Evolutionary conservation across 2,797 vertebrate species (phyloP).

Genomic region (Rallus crepitans): DNA sequence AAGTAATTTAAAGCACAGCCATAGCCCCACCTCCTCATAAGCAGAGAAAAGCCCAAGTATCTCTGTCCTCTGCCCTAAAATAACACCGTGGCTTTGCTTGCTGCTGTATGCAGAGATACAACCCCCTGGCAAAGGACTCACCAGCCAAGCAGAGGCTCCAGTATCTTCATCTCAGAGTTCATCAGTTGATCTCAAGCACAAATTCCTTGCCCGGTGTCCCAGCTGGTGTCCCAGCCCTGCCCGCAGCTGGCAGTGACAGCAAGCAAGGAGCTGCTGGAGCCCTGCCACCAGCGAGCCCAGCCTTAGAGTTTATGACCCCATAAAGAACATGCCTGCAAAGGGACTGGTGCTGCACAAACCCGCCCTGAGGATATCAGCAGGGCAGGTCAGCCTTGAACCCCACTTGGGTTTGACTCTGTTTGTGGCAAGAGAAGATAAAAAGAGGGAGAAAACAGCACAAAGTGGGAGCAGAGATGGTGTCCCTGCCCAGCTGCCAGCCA

Average conservation of each 20-base stretch:
- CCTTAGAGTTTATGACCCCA: background rate
- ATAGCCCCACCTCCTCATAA: background rate
- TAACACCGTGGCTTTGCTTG: rapidly evolving
- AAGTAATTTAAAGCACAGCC: background rate
- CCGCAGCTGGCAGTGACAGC: background rate
- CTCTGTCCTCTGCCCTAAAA: background rate
- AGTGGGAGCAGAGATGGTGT: background rate
- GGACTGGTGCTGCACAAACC: background rate
- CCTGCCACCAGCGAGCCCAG: background rate
- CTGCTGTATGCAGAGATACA: background rate
- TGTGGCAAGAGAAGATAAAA: background rate
- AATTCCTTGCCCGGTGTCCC: background rate
- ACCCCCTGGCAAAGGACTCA: background rate
- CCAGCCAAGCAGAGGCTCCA: background rate
- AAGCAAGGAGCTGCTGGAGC: background rate
- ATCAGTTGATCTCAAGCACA: background rate
- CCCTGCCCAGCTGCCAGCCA: background rate
- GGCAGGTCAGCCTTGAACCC: background rate
- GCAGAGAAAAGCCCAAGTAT: background rate
- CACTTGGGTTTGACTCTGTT: rapidly evolving
- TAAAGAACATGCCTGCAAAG: background rate
- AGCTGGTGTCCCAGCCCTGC: background rate
- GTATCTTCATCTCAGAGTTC: background rate
- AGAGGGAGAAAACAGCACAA: background rate
- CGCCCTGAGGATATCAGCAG: rapidly evolving